Evolutionary conservation across 2,888 invertebrate genomes (phyloP), one percentile per base, ranked within the genome.

Genomic region (Allygus modestus): DNA sequence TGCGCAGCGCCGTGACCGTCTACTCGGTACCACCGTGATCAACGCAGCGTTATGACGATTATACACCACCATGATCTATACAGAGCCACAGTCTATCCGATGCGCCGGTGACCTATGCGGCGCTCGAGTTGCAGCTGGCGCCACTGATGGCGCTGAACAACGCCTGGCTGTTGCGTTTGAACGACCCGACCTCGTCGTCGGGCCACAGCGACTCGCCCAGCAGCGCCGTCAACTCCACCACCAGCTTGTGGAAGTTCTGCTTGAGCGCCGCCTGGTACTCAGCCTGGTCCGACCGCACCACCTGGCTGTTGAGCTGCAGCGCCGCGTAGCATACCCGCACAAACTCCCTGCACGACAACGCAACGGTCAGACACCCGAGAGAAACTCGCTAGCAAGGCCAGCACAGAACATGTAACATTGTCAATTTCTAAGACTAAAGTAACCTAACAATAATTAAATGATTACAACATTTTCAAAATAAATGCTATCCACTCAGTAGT

Each of bases 191-290:
- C 75, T 91, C 90, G 77, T 93, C 92, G 86, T 92, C 92, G 0
- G 92, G 92, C 92, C 93, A 92, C 75, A 96, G 91, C 0, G 95
- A 93, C 89, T 96, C 96, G 0, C 95, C 95, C 86, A 97, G 92
- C 86, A 97, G 91, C 46, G 92, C 92, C 69, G 96, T 94, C 43
- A 98, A 92, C 15, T 95, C 95, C 84, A 94, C 93, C 88, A 97
- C 96, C 81, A 98, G 92, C 88, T 97, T 97, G 89, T 95, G 95
- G 91, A 96, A 98, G 91, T 97, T 98, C 65, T 95, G 93, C 88
- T 96, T 94, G 46, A 98, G 91, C 7, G 96, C 96, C 89, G 96
- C 96, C 89, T 99, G 99, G 90, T 99, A 99, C 87, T 98, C 96
- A 81, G 95, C 94, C 90, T 98, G 98, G 90, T 98, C 98, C 1